phyloP scores from a whole-genome alignment of 2,797 vertebrate genomes.

The Sebastes vulpes region DNA sequence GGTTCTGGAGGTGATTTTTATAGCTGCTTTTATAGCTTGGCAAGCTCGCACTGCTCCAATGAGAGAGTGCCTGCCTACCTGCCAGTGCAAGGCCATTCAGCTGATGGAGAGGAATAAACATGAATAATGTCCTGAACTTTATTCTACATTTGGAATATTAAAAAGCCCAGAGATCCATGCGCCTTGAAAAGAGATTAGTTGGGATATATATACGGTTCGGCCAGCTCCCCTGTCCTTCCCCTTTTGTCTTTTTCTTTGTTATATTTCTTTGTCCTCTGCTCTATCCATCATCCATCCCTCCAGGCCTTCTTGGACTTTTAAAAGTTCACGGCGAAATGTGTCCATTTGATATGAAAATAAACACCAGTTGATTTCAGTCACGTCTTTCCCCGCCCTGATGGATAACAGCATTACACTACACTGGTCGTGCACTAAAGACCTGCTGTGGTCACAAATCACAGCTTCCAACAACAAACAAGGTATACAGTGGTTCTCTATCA shows the following conservation, averaged over 20 bases:
- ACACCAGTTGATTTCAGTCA: conserved; percentile 38
- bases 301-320: conserved; percentile 11
- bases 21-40: conserved; percentile 77
- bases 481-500: conserved; percentile 8
- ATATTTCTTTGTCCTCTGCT: conserved; percentile 21
- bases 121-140: conserved; percentile 65
- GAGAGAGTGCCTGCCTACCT: conserved; percentile 72
- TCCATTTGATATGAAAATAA: conserved; percentile 55
- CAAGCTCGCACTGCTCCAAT: conserved; percentile 58
- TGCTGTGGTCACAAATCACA: background rate
- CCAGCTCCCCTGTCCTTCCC: background rate
- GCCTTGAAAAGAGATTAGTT: conserved; percentile 53
- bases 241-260: conserved; percentile 30
- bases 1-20: conserved; percentile 82
- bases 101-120: conserved; percentile 69
- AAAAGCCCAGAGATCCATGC: conserved; percentile 21
- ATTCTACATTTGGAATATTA: conserved; percentile 64
- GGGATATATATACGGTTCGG: background rate
- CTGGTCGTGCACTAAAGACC: conserved; percentile 1
- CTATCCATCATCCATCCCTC: conserved; percentile 42
- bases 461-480: conserved; percentile 13
- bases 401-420: background rate
- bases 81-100: conserved; percentile 61
- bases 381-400: conserved; percentile 10
- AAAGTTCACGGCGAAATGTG: conserved; percentile 28